Evolutionary conservation across 2,797 vertebrate genomes (phyloP).

Genomic region (Takifugu ocellatus): DNA sequence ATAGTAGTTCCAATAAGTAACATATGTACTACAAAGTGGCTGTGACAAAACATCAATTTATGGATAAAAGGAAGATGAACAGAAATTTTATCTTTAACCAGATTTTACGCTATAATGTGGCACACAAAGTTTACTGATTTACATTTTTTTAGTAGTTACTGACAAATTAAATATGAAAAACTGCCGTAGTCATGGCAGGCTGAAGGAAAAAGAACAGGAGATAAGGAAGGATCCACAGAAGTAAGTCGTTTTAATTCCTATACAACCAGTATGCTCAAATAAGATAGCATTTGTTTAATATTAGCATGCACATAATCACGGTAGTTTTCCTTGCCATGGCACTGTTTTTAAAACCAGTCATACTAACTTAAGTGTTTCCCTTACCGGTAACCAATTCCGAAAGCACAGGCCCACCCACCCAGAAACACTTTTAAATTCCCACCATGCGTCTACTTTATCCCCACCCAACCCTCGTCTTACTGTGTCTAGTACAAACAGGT

Average conservation of each 20-base stretch:
- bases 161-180: background rate
- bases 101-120: too few species aligned
- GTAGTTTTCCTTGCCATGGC: constrained; percentile 52
- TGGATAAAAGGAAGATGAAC: too few species aligned
- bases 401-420: constrained; percentile 13
- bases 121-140: too few species aligned
- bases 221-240: constrained; percentile 27
- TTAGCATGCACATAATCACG: constrained; percentile 27
- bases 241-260: constrained; percentile 69
- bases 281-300: constrained; percentile 53
- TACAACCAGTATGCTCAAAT: constrained; percentile 35
- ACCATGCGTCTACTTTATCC: constrained; percentile 18
- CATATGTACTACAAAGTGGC: too few species aligned
- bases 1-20: too few species aligned
- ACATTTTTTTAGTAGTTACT: too few species aligned
- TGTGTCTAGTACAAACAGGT: background rate
- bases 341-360: constrained; percentile 68
- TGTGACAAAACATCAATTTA: too few species aligned
- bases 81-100: too few species aligned
- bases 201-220: constrained; percentile 4
- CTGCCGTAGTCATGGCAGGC: background rate
- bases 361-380: constrained; percentile 56
- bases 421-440: constrained; percentile 7
- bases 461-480: constrained; percentile 2
- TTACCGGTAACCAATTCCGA: constrained; percentile 42